Evolutionary conservation across 2,113 vertebrate genomes (phyloP).

Genomic region (Merops nubicus): DNA sequence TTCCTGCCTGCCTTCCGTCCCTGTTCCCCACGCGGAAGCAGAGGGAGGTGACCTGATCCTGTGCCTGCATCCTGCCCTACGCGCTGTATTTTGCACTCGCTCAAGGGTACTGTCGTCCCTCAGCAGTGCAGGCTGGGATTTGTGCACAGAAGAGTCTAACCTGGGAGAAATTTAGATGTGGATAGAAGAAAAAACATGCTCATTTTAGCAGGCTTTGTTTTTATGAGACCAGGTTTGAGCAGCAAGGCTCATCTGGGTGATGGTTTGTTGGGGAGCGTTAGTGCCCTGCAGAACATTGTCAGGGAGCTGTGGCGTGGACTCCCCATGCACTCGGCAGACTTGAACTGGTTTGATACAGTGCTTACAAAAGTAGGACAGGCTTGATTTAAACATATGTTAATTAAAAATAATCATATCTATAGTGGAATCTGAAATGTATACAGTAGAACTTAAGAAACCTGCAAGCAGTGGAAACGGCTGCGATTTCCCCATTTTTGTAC

Average conservation of each 20-base stretch:
- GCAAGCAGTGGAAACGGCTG: not conserved
- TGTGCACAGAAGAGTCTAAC: not conserved
- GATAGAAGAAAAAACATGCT: not conserved
- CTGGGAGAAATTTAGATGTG: not conserved
- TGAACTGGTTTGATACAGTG: not conserved
- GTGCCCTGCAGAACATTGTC: not conserved
- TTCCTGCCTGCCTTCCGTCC: not conserved
- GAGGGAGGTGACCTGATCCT: not conserved
- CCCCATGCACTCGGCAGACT: not conserved
- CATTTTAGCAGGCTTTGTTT: not conserved
- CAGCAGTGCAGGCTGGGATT: not conserved
- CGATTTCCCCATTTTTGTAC: not conserved
- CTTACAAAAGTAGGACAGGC: not conserved
- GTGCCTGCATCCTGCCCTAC: not conserved
- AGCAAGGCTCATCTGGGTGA: not conserved
- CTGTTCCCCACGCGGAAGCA: not conserved
- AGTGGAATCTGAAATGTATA: not conserved
- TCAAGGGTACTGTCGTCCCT: not conserved
- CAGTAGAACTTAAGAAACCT: not conserved
- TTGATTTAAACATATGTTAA: not conserved
- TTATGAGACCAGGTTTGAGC: not conserved
- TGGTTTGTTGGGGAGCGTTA: not conserved
- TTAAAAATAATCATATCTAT: not conserved
- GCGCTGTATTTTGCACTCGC: rapidly evolving
- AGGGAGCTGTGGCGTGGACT: not conserved